Conservation (phyloP, 2,113 vertebrate genomes). For the Crypturellus undulatus region DNA sequence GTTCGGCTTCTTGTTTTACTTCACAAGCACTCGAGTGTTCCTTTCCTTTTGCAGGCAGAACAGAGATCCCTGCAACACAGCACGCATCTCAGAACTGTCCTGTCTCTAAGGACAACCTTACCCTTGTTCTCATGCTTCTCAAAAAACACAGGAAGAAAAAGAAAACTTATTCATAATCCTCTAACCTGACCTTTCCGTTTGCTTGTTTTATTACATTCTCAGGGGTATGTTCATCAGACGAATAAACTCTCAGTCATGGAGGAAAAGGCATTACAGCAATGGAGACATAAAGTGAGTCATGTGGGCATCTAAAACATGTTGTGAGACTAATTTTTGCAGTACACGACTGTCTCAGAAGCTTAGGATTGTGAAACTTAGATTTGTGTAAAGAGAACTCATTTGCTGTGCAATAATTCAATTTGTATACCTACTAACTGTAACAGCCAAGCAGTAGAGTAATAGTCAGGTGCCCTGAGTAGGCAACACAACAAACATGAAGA, state of each 20-base stretch:
- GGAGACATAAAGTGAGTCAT: slow-evolving; percentile 17
- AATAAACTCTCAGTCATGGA: background rate
- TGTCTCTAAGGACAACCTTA: background rate
- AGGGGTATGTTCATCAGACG: slow-evolving; percentile 29
- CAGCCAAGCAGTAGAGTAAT: background rate
- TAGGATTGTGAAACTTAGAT: background rate
- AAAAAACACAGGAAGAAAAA: slow-evolving; percentile 4
- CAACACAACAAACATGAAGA: background rate
- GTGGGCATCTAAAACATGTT: background rate
- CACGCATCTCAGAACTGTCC: background rate
- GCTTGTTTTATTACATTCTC: slow-evolving; percentile 14
- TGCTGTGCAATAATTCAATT: background rate
- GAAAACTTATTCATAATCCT: background rate
- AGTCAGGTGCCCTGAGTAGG: background rate
- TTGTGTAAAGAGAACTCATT: background rate
- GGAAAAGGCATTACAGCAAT: background rate
- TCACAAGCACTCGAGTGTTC: background rate
- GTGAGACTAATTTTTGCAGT: slow-evolving; percentile 28
- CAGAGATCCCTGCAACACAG: background rate
- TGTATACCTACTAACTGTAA: background rate
- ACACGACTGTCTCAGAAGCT: background rate
- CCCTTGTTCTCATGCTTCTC: background rate
- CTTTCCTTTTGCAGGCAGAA: background rate
- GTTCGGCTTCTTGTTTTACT: background rate
- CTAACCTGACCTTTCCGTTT: slow-evolving; percentile 48